These are phyloP conservation scores for Taeniopygia guttata DNA, from an alignment of 2,797 vertebrate species.

Conservation along the genomic window DNA sequence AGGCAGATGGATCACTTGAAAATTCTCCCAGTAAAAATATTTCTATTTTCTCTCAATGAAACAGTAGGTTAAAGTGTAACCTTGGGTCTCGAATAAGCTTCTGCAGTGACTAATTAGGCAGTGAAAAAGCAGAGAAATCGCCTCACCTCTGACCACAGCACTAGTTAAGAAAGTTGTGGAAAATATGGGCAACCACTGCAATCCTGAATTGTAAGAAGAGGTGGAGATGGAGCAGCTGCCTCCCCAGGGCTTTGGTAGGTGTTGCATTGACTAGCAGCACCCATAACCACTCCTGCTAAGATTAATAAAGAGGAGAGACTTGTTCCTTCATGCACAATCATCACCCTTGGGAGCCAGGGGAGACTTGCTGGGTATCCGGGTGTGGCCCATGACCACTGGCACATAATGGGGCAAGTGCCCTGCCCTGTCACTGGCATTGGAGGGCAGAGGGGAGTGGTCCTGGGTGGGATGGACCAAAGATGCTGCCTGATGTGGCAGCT, in stretches of 20 bases:
- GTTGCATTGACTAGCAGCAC: background rate
- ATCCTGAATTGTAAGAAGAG: background rate
- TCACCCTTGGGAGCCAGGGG: background rate
- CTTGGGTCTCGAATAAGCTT: background rate
- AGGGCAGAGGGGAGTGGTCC: background rate
- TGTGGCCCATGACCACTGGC: background rate
- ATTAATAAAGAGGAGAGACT: background rate
- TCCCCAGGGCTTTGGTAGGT: background rate
- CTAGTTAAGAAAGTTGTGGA: background rate
- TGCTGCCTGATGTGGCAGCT: background rate
- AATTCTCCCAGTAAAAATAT: conserved; percentile 13
- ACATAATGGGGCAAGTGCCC: background rate
- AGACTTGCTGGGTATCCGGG: background rate
- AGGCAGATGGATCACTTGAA: background rate
- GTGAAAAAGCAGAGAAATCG: background rate
- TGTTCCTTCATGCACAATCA: background rate
- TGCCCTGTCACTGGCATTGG: rapidly evolving
- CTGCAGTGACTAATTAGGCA: conserved; percentile 13
- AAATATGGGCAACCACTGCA: background rate
- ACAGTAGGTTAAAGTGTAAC: background rate
- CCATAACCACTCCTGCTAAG: background rate
- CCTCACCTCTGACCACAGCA: background rate
- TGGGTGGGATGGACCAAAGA: background rate
- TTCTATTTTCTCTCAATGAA: background rate
- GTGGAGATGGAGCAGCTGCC: background rate